phyloP scores from a whole-genome alignment of 2,888 invertebrate species.

The Dendrolimus pini region DNA sequence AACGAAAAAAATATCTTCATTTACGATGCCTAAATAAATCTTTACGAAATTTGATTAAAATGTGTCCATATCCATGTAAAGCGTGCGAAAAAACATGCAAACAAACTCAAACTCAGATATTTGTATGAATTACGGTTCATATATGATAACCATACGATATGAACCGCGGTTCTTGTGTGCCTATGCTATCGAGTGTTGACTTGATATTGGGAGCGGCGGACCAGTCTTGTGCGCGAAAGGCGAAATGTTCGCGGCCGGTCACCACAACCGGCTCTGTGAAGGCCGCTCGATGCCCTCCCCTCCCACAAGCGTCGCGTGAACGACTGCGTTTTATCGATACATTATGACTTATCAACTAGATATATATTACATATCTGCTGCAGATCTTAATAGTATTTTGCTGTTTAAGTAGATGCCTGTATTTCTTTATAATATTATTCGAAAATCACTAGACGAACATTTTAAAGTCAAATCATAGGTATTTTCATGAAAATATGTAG shows the following conservation, averaged over 20 bases:
- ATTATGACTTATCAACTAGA: slow-evolving; percentile 15
- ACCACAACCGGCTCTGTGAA: slow-evolving; percentile 72
- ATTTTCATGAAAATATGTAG: not conserved
- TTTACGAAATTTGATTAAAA: no score
- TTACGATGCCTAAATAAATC: no score
- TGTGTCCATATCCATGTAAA: no score
- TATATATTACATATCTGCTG: slow-evolving; percentile 5
- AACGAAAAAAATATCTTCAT: no score
- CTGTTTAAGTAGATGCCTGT: no score
- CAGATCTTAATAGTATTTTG: not conserved
- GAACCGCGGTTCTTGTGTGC: not conserved
- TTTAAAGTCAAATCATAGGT: no score
- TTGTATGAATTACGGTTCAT: no score
- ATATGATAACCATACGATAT: no score
- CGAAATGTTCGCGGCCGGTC: slow-evolving; percentile 64
- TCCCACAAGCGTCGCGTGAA: slow-evolving; percentile 45
- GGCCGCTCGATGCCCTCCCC: slow-evolving; percentile 58
- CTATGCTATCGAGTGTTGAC: slow-evolving; percentile 9
- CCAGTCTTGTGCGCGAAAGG: slow-evolving; percentile 67
- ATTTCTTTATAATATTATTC: no score
- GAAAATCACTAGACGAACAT: no score
- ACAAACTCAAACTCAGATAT: no score
- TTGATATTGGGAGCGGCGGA: slow-evolving; percentile 54
- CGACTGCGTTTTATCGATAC: slow-evolving; percentile 56
- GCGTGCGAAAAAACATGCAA: no score